Conservation (phyloP, 1,140 invertebrate genomes). For the Drosophila funebris region DNA sequence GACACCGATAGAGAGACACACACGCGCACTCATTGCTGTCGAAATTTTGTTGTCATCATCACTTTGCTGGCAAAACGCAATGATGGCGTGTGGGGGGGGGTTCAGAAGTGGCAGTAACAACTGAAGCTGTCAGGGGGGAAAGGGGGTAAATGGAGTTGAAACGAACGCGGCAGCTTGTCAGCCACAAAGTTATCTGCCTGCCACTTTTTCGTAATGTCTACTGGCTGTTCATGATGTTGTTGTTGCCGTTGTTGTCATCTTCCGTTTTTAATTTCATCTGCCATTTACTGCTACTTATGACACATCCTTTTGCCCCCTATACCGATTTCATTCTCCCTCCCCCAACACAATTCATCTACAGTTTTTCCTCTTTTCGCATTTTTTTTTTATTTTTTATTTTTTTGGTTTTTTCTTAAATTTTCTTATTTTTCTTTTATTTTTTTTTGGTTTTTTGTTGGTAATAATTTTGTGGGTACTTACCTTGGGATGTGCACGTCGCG, state of each 20-base stretch:
- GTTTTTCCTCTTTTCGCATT: constrained; percentile 30
- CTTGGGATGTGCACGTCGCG: constrained; percentile 99
- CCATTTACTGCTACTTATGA: constrained; percentile 81
- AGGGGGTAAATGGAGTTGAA: constrained; percentile 18
- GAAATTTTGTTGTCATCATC: constrained; percentile 83
- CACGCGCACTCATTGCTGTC: constrained; percentile 32
- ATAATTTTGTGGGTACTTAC: constrained; percentile 86
- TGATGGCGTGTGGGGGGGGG: constrained; percentile 13
- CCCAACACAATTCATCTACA: constrained; percentile 11
- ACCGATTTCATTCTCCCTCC: not conserved
- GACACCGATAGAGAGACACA: constrained; percentile 7
- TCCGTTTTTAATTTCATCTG: constrained; percentile 82
- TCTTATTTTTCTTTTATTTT: constrained; percentile 16
- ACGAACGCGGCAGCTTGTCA: constrained; percentile 58
- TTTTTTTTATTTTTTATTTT: constrained; percentile 16
- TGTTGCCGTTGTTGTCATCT: constrained; percentile 42
- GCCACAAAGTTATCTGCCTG: constrained; percentile 75
- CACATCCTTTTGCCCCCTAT: constrained; percentile 65
- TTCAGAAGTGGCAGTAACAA: not conserved
- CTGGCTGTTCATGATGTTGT: constrained; percentile 22
- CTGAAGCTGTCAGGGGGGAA: no score
- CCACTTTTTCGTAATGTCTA: constrained; percentile 46
- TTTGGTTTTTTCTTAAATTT: no score
- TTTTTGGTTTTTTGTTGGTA: constrained; percentile 28
- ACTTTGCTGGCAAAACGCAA: constrained; percentile 55